Evolutionary conservation across 1,140 invertebrate species (phyloP).

Genomic region (Hylyphantes graminicola): DNA sequence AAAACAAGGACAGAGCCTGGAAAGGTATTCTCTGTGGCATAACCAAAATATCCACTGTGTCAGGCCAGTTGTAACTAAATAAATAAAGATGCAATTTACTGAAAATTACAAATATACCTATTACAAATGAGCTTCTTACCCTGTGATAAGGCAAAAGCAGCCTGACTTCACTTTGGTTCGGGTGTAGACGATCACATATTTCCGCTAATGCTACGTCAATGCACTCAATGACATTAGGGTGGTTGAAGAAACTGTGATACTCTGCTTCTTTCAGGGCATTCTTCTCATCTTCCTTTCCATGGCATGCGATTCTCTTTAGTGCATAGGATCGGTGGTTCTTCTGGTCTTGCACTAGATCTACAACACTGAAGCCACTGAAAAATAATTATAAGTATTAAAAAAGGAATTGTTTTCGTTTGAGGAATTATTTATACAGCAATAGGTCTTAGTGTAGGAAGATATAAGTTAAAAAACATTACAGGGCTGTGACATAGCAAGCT

Average conservation of each 20-base stretch:
- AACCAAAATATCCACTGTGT: too few relatives aligned
- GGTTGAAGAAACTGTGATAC: constrained; percentile 77
- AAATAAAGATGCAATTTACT: too few relatives aligned
- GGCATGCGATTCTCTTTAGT: constrained; percentile 84
- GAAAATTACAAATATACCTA: too few relatives aligned
- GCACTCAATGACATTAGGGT: constrained; percentile 82
- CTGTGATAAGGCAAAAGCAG: constrained; percentile 83
- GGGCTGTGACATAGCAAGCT: neutral
- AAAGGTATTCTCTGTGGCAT: too few relatives aligned
- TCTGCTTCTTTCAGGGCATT: constrained; percentile 81
- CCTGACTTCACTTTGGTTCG: constrained; percentile 76
- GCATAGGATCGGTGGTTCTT: constrained; percentile 79
- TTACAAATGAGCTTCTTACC: constrained; percentile 67
- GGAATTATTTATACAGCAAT: too few relatives aligned
- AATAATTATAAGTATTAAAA: constrained; percentile 2
- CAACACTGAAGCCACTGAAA: constrained; percentile 85
- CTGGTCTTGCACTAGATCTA: constrained; percentile 82
- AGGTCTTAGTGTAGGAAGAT: neutral
- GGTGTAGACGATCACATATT: constrained; percentile 75
- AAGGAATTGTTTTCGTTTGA: neutral
- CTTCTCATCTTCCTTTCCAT: constrained; percentile 82
- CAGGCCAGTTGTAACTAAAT: too few relatives aligned
- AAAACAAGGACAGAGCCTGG: too few relatives aligned
- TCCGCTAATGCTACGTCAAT: constrained; percentile 77
- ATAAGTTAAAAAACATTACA: neutral